phyloP scores from a whole-genome alignment of 2,888 invertebrate genomes.

The Epinotia brunnichana region DNA sequence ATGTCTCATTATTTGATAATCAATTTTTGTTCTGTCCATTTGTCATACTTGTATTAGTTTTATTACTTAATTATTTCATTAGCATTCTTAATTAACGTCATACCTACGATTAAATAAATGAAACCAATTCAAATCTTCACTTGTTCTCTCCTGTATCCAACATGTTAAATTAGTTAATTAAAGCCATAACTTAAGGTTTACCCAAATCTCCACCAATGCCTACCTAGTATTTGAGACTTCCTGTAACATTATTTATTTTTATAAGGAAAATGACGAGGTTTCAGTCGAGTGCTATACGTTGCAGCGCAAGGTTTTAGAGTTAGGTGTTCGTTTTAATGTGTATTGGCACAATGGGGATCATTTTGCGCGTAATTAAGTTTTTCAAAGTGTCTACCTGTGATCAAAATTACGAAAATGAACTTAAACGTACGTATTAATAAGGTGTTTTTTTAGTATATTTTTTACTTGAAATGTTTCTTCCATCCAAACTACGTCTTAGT shows the following conservation, averaged over 20 bases:
- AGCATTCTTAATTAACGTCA: no score
- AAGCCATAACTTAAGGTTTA: not conserved
- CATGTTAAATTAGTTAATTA: not conserved
- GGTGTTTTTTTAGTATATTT: not conserved
- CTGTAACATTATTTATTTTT: slow-evolving; percentile 1
- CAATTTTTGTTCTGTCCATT: no score
- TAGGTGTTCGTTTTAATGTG: not conserved
- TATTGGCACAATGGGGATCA: not conserved
- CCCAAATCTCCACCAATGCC: not conserved
- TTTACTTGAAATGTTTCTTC: not conserved
- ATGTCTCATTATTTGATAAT: no score
- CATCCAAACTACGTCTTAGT: no score
- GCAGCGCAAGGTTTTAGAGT: not conserved
- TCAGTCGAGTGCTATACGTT: not conserved
- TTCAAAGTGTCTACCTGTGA: not conserved
- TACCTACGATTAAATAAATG: not conserved
- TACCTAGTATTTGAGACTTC: not conserved
- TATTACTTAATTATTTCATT: no score
- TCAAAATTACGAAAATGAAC: not conserved
- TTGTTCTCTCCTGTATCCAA: not conserved
- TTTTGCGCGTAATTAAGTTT: not conserved
- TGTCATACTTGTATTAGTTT: no score
- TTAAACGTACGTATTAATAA: not conserved
- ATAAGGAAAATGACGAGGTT: not conserved
- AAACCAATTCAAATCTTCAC: not conserved